Percentiles rank a stretch among this genome's conserved stretches.
phyloP scores from a whole-genome alignment of 2,113 vertebrate genomes.

The Symphodus melops region DNA sequence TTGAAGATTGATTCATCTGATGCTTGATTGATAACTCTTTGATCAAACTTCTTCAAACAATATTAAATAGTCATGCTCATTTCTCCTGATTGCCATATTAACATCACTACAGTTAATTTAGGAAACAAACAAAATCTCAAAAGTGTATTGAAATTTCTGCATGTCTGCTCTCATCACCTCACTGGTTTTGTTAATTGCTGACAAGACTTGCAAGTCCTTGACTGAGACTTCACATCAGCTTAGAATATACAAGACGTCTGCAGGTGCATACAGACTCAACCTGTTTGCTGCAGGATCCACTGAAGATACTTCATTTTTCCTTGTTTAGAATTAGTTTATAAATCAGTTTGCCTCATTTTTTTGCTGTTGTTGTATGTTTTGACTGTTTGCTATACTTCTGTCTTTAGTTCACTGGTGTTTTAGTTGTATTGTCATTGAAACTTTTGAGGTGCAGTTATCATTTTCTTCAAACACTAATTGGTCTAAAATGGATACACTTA shows the following conservation, averaged over 20 bases:
- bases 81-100: too few species aligned
- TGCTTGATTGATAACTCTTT: too few species aligned
- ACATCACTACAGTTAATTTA: too few species aligned
- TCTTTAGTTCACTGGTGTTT: neutral
- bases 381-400: too few species aligned
- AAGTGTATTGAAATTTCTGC: slow-evolving; percentile 27
- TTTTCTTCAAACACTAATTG: too few species aligned
- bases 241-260: slow-evolving; percentile 31
- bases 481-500: too few species aligned
- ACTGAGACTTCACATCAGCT: slow-evolving; percentile 1
- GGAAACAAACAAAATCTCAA: neutral
- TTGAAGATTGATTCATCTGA: too few species aligned
- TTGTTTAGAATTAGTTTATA: too few species aligned
- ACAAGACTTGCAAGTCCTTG: slow-evolving; percentile 1
- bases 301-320: neutral
- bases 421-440: neutral
- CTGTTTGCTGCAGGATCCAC: neutral
- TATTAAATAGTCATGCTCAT: too few species aligned
- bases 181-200: slow-evolving; percentile 34
- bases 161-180: slow-evolving; percentile 34
- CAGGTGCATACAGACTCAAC: slow-evolving; percentile 31
- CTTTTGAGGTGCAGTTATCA: neutral
- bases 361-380: too few species aligned
- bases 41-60: too few species aligned
- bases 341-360: neutral